A percentile compares a stretch with the other conserved stretches of the same genome.
These are phyloP conservation scores for Musca domestica DNA, from an alignment of 1,140 invertebrate genomes.

Conservation along the genomic window DNA sequence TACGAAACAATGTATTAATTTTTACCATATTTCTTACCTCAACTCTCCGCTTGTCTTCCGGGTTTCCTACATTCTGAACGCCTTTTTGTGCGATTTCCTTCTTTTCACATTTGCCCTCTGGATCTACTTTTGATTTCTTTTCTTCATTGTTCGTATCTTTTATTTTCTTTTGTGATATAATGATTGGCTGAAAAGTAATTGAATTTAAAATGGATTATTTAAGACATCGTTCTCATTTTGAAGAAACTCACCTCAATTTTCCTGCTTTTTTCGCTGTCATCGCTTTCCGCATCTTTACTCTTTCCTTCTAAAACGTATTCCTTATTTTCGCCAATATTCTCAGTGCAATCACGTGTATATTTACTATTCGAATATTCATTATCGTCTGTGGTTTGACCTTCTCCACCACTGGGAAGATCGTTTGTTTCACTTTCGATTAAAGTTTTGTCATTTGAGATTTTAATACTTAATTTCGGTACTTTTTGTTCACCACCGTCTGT, in stretches of 20 bases:
- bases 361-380: constrained; percentile 23
- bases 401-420: constrained; percentile 27
- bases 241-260: constrained; percentile 14
- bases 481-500: constrained; percentile 37
- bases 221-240: not conserved
- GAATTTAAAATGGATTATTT: not conserved
- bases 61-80: not conserved
- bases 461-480: constrained; percentile 50
- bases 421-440: constrained; percentile 23
- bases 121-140: constrained; percentile 5
- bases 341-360: not conserved
- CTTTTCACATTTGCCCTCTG: not conserved
- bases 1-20: not conserved
- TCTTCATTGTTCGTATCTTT: not conserved
- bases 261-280: not conserved
- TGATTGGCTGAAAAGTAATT: not conserved
- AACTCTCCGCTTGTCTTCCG: not conserved
- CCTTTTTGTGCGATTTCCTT: not conserved
- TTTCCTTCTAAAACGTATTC: constrained; percentile 14
- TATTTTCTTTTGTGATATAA: constrained; percentile 20
- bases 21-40: not conserved
- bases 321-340: constrained; percentile 14
- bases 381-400: constrained; percentile 18
- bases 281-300: not conserved
- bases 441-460: constrained; percentile 35